These are phyloP conservation scores for Sepiola atlantica DNA, from an alignment of 2,888 invertebrate species.

Conservation along the genomic window DNA sequence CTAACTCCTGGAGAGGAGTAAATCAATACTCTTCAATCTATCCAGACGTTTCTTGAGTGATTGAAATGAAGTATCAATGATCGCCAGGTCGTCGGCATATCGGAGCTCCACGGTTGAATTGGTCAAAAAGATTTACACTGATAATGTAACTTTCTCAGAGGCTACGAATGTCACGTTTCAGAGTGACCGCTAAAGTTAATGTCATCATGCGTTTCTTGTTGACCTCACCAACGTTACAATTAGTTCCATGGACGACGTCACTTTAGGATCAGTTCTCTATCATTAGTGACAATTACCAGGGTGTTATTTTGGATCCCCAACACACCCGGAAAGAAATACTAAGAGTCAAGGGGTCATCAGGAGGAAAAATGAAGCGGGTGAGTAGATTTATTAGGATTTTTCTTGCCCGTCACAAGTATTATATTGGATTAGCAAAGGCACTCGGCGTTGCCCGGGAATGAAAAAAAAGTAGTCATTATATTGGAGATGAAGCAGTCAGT, in stretches of 20 bases:
- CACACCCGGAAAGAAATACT: neutral
- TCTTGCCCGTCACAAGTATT: neutral
- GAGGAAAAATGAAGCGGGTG: neutral
- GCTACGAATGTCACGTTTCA: neutral
- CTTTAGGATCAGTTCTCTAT: neutral
- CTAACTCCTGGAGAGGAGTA: too few relatives aligned
- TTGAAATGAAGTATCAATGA: too few relatives aligned
- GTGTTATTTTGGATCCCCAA: neutral
- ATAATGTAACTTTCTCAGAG: neutral
- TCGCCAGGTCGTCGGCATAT: too few relatives aligned
- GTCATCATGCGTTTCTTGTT: neutral
- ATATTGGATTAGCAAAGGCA: too few relatives aligned
- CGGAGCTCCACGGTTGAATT: too few relatives aligned
- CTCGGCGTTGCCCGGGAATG: too few relatives aligned
- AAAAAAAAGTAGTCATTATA: too few relatives aligned
- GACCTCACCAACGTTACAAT: neutral
- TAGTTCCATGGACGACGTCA: neutral
- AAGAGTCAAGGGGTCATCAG: neutral
- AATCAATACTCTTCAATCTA: too few relatives aligned
- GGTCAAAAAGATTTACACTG: neutral
- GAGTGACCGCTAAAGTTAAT: neutral
- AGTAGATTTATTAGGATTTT: neutral
- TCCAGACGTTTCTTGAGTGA: too few relatives aligned
- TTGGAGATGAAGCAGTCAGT: too few relatives aligned
- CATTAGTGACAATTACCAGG: neutral